Base-by-base conservation (phyloP, 2,113 vertebrate species). In the Plotosus lineatus region DNA sequence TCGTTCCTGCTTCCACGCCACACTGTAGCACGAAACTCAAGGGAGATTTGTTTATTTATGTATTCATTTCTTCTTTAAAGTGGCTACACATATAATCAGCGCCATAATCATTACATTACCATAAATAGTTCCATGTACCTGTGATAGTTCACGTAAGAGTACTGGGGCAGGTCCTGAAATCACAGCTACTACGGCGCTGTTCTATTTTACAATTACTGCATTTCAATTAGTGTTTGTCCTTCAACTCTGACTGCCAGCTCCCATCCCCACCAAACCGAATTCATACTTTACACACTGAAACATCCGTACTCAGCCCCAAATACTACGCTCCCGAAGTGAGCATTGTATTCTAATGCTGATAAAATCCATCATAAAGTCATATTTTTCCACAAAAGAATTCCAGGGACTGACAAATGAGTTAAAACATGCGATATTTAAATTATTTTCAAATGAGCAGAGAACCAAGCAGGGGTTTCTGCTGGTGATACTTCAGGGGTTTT, bases 371-470 rank as follows among this genome's bases (percentile, higher is more conserved):
- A 90, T 92, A 85, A 89, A 61, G 74, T 83, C 38, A 82, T 83
- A 86, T 4, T 9, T 11, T 91, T 91, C 87, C 87, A 82, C 88
- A 90, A 90, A 80, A 87, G 88, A 90, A 91, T 90, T 87, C 87
- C 85, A 87, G 88, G 86, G 91, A 92, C 89, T 88, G 88, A 89
- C 89, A 89, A 89, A 91, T 89, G 82, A 91, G 89, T 90, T 84
- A 90, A 91, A 90, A 91, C n/a, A 90, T 91, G 91, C 92, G 89
- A 92, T 92, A 92, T 92, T 92, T 89, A 92, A 92, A 92, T 92
- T 86, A 90, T 92, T 92, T 93, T 91, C 90, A 92, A 90, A 90
- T 91, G 90, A 93, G 92, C 89, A 90, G 89, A 90, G 89, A 90
- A 91, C 79, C 85, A 89, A 90, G 86, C 87, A 65, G 85, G 89